phyloP scores from a whole-genome alignment of 1,140 invertebrate genomes.

The Drosophila micromelanica region DNA sequence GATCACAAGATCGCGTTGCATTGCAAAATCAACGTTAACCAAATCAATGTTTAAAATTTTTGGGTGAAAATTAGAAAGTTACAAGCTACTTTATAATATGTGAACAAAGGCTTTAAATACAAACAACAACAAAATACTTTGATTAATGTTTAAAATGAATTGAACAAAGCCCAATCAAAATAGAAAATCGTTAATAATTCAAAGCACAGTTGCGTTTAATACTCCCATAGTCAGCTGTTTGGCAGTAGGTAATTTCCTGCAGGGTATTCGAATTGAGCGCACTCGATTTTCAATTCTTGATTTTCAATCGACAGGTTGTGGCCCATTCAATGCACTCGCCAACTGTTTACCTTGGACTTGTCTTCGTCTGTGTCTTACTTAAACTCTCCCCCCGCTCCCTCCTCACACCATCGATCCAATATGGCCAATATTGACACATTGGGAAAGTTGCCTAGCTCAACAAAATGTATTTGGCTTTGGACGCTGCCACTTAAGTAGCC shows the following conservation, averaged over 20 bases:
- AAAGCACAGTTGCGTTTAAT: neutral
- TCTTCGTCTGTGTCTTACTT: constrained; percentile 10
- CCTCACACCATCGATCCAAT: neutral
- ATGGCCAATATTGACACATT: constrained; percentile 63
- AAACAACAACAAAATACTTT: neutral
- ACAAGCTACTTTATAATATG: neutral
- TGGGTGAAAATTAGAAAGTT: constrained; percentile 48
- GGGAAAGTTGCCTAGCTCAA: constrained; percentile 65
- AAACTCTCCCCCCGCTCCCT: neutral
- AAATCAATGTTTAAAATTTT: constrained; percentile 25
- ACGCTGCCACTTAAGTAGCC: constrained; percentile 62
- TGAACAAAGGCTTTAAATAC: too few species aligned
- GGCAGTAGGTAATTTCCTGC: constrained; percentile 1
- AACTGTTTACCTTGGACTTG: constrained; percentile 54
- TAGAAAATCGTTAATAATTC: neutral
- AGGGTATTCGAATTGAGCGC: neutral
- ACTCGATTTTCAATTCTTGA: neutral
- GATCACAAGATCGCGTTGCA: constrained; percentile 34
- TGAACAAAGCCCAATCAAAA: neutral
- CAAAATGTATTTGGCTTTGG: constrained; percentile 48
- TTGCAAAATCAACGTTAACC: constrained; percentile 41
- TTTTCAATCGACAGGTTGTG: constrained; percentile 16
- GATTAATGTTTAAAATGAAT: neutral
- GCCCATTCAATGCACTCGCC: constrained; percentile 41
- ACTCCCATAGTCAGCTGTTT: neutral